Base-by-base conservation (phyloP, 2,113 vertebrate genomes). In the Circaetus cinerascens region DNA sequence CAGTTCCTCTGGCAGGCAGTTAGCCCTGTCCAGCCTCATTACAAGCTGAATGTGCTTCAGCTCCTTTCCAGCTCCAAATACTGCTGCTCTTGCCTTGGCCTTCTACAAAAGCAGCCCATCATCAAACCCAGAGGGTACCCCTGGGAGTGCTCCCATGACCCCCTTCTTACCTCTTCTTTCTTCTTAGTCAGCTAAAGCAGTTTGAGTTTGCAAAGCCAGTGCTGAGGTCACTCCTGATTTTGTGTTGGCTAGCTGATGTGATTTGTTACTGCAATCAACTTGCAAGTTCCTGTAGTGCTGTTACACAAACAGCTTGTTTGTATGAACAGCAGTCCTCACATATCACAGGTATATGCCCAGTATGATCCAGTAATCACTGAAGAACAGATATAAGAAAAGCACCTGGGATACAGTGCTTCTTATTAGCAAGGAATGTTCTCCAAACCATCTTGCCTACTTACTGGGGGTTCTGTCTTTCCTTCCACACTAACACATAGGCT, bases 1-100 rank as follows among this genome's bases (percentile, higher is more conserved):
- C 26, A 12, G 55, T 2, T n/a, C 2, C 32, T 14, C 56, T 63
- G 56, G 71, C 34, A 10, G 26, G 13, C 0, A 0, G 6, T 4
- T 8, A 15, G 21, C 36, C n/a, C 50, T 43, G 51, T 18, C 38
- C 53, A 56, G 66, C 38, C 50, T 55, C 29, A 11, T 9, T 9
- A n/a, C 45, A 46, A 41, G 30, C 46, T 32, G 51, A 46, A 46
- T 0, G 15, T 36, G 38, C 73, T 57, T 32, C 80, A 21, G 27
- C 57, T 63, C 48, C 43, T 38, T n/a, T 43, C 48, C 40, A 5
- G 4, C 23, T 57, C 77, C 63, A 45, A 29, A 10, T 51, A 9
- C 64, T 16, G 34, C 48, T 23, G 50, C 75, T 43, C 40, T 23
- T 41, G n/a, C 27, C 51, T 29, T 38, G 64, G 45, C 63, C 63